These are phyloP conservation scores for Ailurus styani DNA, from an alignment of 2,113 vertebrate genomes.

Conservation along the genomic window DNA sequence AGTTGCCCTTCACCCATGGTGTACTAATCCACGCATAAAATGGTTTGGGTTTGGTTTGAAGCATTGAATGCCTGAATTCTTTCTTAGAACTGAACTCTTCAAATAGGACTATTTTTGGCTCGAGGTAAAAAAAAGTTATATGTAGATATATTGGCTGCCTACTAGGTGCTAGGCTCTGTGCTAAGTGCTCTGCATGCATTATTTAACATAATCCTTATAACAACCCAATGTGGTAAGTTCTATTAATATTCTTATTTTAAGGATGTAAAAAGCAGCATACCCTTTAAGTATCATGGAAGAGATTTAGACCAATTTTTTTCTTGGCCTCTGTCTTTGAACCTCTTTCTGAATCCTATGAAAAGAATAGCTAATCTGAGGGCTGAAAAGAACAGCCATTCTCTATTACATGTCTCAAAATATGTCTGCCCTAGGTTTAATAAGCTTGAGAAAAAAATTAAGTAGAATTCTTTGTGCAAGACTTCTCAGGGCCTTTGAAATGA, in stretches of 20 bases:
- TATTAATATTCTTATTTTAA: constrained; percentile 23
- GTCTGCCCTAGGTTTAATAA: background rate
- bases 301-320: background rate
- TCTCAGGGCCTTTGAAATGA: background rate
- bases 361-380: background rate
- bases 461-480: background rate
- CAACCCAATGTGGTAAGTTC: background rate
- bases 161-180: constrained; percentile 23
- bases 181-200: constrained; percentile 15
- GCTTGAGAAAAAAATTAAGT: background rate
- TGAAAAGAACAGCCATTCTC: background rate
- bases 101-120: constrained; percentile 11
- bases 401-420: background rate
- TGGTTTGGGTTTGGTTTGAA: constrained; percentile 57
- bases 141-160: background rate
- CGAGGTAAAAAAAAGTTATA: background rate
- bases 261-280: background rate
- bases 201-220: constrained; percentile 45
- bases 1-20: constrained; percentile 32
- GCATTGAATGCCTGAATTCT: constrained; percentile 14
- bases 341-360: background rate
- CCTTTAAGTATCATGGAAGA: background rate
- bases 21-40: constrained; percentile 48
- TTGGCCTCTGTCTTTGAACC: constrained; percentile 20
- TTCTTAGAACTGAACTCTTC: constrained; percentile 19